Conservation (phyloP, 1,140 invertebrate genomes). For the Penaeus vannamei region DNA sequence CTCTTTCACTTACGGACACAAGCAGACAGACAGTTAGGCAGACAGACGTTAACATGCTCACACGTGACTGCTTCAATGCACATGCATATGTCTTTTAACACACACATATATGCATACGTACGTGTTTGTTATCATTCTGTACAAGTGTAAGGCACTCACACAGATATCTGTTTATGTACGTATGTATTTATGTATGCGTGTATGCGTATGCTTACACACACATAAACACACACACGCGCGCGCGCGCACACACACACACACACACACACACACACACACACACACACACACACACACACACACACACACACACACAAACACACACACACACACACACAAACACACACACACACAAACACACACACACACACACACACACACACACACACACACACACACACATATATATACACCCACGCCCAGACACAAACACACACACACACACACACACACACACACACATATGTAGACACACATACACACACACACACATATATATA, state of each 20-base stretch:
- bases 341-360: too few relatives aligned
- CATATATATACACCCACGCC: too few relatives aligned
- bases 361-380: too few relatives aligned
- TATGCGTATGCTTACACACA: not conserved
- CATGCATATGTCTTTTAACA: not conserved
- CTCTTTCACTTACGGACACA: not conserved
- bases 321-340: too few relatives aligned
- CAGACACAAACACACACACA: too few relatives aligned
- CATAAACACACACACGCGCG: too few relatives aligned
- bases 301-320: too few relatives aligned
- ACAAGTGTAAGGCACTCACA: not conserved
- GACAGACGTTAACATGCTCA: not conserved
- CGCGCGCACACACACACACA: conserved; percentile 11
- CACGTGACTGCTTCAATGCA: not conserved
- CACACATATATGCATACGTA: not conserved
- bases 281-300: conserved; percentile 11
- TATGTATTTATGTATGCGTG: not conserved
- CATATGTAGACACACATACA: too few relatives aligned
- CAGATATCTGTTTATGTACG: not conserved
- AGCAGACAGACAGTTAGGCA: not conserved
- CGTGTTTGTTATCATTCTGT: not conserved
- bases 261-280: conserved; percentile 11
- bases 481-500: too few relatives aligned
- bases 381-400: conserved; percentile 11
- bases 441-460: conserved; percentile 11